These are phyloP conservation scores for Temnothorax nylanderi DNA, from an alignment of 1,140 invertebrate genomes.

Conservation along the genomic window DNA sequence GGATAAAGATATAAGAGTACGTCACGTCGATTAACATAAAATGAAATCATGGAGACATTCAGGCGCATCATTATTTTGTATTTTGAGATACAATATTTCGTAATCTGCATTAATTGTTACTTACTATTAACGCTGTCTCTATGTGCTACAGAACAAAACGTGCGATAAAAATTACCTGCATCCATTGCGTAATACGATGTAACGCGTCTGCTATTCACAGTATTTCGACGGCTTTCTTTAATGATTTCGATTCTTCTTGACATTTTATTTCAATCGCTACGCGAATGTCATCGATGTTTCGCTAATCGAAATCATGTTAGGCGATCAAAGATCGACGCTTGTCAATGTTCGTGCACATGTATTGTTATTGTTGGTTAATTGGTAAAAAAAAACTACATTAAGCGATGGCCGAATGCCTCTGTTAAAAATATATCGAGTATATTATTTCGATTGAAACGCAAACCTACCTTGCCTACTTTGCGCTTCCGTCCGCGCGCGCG, in stretches of 20 bases:
- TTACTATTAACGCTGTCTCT: conserved; percentile 16
- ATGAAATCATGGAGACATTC: conserved; percentile 35
- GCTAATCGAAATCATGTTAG: neutral
- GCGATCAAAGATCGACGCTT: neutral
- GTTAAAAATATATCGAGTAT: neutral
- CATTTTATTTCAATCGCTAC: neutral
- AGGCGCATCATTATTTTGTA: conserved; percentile 43
- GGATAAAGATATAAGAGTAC: neutral
- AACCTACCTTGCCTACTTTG: conserved; percentile 22
- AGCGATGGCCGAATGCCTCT: neutral
- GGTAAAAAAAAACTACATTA: neutral
- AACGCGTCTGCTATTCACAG: neutral
- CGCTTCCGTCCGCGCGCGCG: neutral
- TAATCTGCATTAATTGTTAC: conserved; percentile 30
- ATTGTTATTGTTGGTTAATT: neutral
- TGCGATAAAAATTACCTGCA: conserved; percentile 16
- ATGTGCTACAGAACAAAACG: neutral
- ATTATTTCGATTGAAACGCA: neutral
- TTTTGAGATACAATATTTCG: conserved; percentile 29
- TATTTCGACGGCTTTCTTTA: neutral
- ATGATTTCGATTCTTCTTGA: neutral
- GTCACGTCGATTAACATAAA: neutral
- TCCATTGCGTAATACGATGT: neutral
- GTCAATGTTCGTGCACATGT: neutral
- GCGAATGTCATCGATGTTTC: conserved; percentile 8